A percentile compares a stretch with the other conserved stretches of the same genome.
Evolutionary conservation across 1,140 invertebrate species (phyloP).

Genomic region (Anastatus disparis): DNA sequence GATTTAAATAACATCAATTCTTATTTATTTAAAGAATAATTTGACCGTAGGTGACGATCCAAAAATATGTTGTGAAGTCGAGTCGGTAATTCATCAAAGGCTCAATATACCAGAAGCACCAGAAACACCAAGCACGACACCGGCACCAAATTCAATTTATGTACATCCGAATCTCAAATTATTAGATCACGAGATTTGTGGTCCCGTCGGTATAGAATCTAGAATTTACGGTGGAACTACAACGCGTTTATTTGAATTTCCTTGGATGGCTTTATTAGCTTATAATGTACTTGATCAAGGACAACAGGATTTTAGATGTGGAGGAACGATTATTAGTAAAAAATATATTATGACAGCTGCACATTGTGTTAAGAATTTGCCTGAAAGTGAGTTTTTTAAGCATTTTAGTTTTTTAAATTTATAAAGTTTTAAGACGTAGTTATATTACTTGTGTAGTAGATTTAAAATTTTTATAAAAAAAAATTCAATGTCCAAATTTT

Average conservation of each 20-base stretch:
- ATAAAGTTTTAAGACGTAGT: too few relatives aligned
- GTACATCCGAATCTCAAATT: constrained; percentile 59
- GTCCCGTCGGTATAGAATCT: constrained; percentile 29
- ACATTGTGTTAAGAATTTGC: constrained; percentile 68
- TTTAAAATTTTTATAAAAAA: too few relatives aligned
- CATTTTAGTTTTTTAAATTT: too few relatives aligned
- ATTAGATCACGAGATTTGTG: constrained; percentile 56
- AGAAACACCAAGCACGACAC: not conserved
- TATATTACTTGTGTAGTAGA: too few relatives aligned
- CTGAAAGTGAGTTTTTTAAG: constrained; percentile 19
- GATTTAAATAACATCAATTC: too few relatives aligned
- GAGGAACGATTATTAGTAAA: constrained; percentile 71
- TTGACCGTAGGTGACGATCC: constrained; percentile 52
- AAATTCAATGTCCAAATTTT: too few relatives aligned
- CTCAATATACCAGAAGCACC: not conserved
- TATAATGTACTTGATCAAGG: not conserved
- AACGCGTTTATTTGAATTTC: constrained; percentile 69
- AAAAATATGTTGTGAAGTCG: constrained; percentile 61
- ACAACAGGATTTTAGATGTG: constrained; percentile 65
- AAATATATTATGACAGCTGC: constrained; percentile 75
- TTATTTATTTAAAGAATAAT: too few relatives aligned
- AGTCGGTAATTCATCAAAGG: not conserved
- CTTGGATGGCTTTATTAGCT: constrained; percentile 71
- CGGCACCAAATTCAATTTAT: not conserved
- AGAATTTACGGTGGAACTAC: constrained; percentile 63